Percentiles rank a stretch among this genome's conserved stretches.
Evolutionary conservation across 2,113 vertebrate species (phyloP).

Genomic region (Oreotrochilus melanogaster): DNA sequence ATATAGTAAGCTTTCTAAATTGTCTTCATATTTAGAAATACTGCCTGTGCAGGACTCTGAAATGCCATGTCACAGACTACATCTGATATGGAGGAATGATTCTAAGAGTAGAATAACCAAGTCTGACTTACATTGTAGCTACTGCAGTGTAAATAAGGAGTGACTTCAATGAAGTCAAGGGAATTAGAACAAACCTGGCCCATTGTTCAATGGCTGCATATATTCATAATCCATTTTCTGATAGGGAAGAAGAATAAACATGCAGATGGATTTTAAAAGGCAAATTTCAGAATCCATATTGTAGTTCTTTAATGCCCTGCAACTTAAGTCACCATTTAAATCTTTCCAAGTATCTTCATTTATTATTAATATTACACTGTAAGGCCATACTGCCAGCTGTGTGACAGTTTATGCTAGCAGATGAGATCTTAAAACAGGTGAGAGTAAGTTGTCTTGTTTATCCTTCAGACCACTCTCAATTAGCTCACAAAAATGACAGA

Average conservation of each 20-base stretch:
- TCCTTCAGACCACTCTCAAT: background rate
- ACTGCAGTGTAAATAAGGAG: background rate
- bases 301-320: background rate
- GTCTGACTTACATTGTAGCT: background rate
- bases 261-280: background rate
- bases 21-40: background rate
- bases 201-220: background rate
- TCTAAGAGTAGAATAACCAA: background rate
- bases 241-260: background rate
- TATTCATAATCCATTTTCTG: background rate
- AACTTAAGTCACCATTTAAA: background rate
- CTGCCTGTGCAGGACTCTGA: background rate
- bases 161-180: background rate
- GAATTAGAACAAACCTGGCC: background rate
- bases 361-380: background rate
- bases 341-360: background rate
- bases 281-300: background rate
- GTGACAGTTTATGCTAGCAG: background rate
- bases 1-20: background rate
- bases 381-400: background rate
- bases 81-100: background rate
- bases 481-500: background rate
- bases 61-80: background rate
- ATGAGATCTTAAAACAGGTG: background rate
- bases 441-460: background rate